Evolutionary conservation across 2,797 vertebrate species (phyloP).

Genomic region (Craterocephalus amniculus): DNA sequence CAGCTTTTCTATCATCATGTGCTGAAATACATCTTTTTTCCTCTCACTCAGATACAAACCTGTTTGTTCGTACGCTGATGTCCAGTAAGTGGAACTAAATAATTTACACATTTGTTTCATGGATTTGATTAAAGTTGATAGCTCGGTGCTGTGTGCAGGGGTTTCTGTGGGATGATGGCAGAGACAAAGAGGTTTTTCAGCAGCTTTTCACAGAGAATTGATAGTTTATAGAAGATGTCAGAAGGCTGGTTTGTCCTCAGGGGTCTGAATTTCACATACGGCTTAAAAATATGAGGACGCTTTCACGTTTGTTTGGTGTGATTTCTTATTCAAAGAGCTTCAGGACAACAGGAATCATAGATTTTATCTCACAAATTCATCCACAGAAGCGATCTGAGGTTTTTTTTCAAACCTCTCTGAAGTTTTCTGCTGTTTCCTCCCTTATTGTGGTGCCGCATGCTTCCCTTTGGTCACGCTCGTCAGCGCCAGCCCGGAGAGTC

Average conservation of each 20-base stretch:
- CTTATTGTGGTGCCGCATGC: slow-evolving; percentile 36
- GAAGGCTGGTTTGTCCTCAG: slow-evolving; percentile 22
- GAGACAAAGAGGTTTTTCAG: slow-evolving; percentile 63
- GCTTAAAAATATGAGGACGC: slow-evolving; percentile 4
- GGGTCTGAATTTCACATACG: slow-evolving; percentile 46
- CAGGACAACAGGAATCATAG: slow-evolving; percentile 31
- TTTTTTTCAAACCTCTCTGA: slow-evolving; percentile 8
- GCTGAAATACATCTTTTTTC: slow-evolving; percentile 14
- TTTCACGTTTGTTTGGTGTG: slow-evolving; percentile 1
- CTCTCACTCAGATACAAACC: slow-evolving; percentile 5
- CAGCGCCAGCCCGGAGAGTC: slow-evolving; percentile 27
- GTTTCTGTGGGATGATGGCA: slow-evolving; percentile 28
- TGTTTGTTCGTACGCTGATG: slow-evolving; percentile 21
- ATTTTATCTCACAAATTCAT: slow-evolving; percentile 52
- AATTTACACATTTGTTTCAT: slow-evolving; percentile 22
- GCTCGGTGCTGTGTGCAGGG: slow-evolving; percentile 42
- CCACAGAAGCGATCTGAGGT: slow-evolving; percentile 34
- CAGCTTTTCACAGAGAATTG: slow-evolving; percentile 8
- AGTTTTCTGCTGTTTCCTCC: slow-evolving; percentile 20
- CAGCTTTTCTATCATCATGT: slow-evolving; percentile 33
- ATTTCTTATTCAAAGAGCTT: slow-evolving; percentile 7
- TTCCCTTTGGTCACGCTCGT: slow-evolving; percentile 54
- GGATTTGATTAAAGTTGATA: slow-evolving; percentile 39
- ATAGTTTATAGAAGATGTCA: slow-evolving; percentile 44
- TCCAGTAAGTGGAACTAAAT: slow-evolving; percentile 19